Base-by-base conservation (phyloP, 2,797 vertebrate species). In the Tadarida brasiliensis region DNA sequence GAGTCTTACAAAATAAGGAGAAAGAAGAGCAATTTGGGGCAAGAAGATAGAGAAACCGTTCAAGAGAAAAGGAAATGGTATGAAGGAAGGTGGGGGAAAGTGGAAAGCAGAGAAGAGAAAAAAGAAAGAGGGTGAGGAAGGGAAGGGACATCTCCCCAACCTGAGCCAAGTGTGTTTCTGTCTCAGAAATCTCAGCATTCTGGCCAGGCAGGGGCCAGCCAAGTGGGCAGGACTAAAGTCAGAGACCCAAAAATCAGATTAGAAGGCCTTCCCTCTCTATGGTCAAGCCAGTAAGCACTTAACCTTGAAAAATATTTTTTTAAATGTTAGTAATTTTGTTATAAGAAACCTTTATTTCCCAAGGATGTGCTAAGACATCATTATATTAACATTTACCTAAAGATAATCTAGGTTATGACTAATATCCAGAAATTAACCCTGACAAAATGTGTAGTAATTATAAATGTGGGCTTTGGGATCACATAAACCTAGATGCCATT, bases 391-490 rank as follows among this genome's bases (percentile, higher is more conserved):
- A 16, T 70, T 3, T 78, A 44, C 71, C 12, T 70, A 30, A 85
- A 30, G n/a, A 51, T 44, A 67, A 35, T 49, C 14, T 49, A 67
- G 51, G n/a, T 73, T 94, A 73, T n/a, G 10, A 61, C 47, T 65
- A 81, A 56, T 8, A 87, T 73, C 65, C 35, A 85, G 81, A 94
- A 78, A 86, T 49, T 91, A 91, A 86, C 74, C 57, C 56, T 71
- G 74, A 74, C 19, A 87, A 86, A 91, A 73, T 71, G 28, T 85
- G 44, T 33, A 54, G 54, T 54, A 78, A 12, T 71, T 78, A 47
- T 61, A 90, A 94, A 78, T 56, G 47, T 49, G 56, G 28, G 57
- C 22, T 49, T 74, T 73, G 39, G 51, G 65, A 65, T 56, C 67
- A 65, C 49, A 87, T 49, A 65, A 73, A 86, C 57, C 47, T 86